Percentiles rank a stretch among this genome's conserved stretches.
Evolutionary conservation across 2,888 invertebrate species (phyloP).

Genomic region (Chymomyza procnemis): DNA sequence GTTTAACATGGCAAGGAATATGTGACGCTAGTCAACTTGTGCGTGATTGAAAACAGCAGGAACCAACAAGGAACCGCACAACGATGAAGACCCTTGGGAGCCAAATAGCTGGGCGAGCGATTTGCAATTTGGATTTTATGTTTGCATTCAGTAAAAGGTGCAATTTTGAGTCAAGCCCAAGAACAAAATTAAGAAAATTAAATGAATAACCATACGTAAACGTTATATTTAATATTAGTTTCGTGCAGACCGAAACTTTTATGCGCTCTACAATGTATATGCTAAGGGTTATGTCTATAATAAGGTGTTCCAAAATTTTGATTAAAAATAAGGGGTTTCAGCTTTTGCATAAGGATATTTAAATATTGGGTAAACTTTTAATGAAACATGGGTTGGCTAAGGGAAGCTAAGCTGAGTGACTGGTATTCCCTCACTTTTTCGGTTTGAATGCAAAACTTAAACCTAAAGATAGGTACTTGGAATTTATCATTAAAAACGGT

Average conservation of each 20-base stretch:
- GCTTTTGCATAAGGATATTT: too few species aligned
- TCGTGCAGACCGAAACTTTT: background rate
- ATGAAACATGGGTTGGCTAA: too few species aligned
- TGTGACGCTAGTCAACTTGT: slow-evolving; percentile 25
- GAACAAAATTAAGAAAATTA: background rate
- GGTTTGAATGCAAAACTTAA: too few species aligned
- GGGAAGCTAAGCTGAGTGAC: too few species aligned
- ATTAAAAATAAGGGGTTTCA: background rate
- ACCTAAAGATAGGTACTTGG: too few species aligned
- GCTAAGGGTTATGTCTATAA: background rate
- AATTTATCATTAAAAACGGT: too few species aligned
- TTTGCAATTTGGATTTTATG: slow-evolving; percentile 17
- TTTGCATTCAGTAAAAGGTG: slow-evolving; percentile 45
- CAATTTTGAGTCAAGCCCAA: slow-evolving; percentile 42
- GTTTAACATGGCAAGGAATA: slow-evolving; percentile 39
- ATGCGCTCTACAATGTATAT: background rate
- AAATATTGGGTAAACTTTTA: too few species aligned
- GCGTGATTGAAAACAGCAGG: slow-evolving; percentile 60
- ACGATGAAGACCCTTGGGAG: slow-evolving; percentile 15
- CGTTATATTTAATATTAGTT: background rate
- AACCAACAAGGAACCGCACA: background rate
- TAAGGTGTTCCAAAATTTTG: background rate
- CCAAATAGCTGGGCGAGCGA: slow-evolving; percentile 27
- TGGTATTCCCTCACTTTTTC: too few species aligned
- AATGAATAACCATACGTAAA: background rate